phyloP scores from a whole-genome alignment of 2,888 invertebrate genomes.

The Eucera pruinosa region DNA sequence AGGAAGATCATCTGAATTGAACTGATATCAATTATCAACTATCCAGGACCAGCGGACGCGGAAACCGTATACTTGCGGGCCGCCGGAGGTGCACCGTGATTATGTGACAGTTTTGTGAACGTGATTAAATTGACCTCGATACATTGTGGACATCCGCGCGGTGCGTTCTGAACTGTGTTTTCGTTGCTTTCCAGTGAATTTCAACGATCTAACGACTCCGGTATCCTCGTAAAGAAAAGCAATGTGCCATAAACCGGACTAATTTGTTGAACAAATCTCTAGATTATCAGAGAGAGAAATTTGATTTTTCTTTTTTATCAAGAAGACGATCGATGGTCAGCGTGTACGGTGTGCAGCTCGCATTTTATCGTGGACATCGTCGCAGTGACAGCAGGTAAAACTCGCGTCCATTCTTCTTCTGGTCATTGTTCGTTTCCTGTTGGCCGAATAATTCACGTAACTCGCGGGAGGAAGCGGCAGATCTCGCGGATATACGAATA shows the following conservation, averaged over 20 bases:
- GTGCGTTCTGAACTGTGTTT: conserved; percentile 45
- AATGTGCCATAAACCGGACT: too few species aligned
- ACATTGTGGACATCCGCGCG: conserved; percentile 64
- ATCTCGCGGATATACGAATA: conserved; percentile 38
- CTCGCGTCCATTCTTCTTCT: conserved; percentile 33
- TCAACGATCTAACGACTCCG: not conserved
- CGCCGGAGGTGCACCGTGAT: conserved; percentile 63
- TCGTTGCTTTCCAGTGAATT: conserved; percentile 37
- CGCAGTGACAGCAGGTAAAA: conserved; percentile 61
- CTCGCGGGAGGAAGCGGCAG: conserved; percentile 51
- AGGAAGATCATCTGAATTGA: not conserved
- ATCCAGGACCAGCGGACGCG: conserved; percentile 32
- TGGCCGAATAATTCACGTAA: conserved; percentile 61
- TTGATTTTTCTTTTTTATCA: not conserved
- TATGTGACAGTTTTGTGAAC: conserved; percentile 72
- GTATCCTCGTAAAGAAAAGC: too few species aligned
- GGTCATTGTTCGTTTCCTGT: conserved; percentile 44
- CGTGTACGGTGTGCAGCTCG: conserved; percentile 38
- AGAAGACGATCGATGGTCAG: conserved; percentile 41
- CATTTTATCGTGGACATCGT: conserved; percentile 56
- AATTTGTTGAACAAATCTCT: too few species aligned
- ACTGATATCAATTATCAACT: not conserved
- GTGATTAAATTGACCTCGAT: conserved; percentile 73
- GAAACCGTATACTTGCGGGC: conserved; percentile 33
- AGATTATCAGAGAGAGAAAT: not conserved